Percentiles rank a stretch among this genome's conserved stretches.
phyloP scores from a whole-genome alignment of 2,888 invertebrate genomes.

The Calameuta pallipes region DNA sequence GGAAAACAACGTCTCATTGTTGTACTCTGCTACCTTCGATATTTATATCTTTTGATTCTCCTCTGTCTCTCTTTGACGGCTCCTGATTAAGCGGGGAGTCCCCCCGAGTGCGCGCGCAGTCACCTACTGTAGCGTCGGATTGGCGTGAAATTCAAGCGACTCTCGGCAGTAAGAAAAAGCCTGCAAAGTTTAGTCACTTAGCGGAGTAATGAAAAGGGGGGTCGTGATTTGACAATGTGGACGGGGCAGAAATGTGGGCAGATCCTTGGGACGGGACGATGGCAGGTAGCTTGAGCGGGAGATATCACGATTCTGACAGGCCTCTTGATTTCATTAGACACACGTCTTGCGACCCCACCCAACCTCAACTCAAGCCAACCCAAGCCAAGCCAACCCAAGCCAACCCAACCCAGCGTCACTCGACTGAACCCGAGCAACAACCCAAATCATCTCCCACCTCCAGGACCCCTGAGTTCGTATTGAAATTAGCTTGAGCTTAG shows the following conservation, averaged over 20 bases:
- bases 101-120: too few species aligned
- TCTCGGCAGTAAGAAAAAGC: too few species aligned
- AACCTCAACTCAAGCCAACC: background rate
- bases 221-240: background rate
- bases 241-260: background rate
- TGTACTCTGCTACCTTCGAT: too few species aligned
- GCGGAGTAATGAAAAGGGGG: background rate
- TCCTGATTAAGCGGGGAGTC: too few species aligned
- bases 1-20: too few species aligned
- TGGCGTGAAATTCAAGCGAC: too few species aligned
- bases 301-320: slow-evolving; percentile 15
- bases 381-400: background rate
- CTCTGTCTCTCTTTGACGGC: too few species aligned
- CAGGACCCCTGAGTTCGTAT: slow-evolving; percentile 6
- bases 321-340: slow-evolving; percentile 19
- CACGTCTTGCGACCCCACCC: slow-evolving; percentile 5
- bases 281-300: background rate
- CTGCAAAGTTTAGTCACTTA: too few species aligned
- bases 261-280: background rate
- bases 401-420: background rate
- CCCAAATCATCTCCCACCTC: background rate
- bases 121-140: too few species aligned
- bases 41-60: too few species aligned
- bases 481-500: slow-evolving; percentile 6
- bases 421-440: background rate